Conservation (phyloP, 2,888 invertebrate genomes). For the Brachypalpus laphriformis region DNA sequence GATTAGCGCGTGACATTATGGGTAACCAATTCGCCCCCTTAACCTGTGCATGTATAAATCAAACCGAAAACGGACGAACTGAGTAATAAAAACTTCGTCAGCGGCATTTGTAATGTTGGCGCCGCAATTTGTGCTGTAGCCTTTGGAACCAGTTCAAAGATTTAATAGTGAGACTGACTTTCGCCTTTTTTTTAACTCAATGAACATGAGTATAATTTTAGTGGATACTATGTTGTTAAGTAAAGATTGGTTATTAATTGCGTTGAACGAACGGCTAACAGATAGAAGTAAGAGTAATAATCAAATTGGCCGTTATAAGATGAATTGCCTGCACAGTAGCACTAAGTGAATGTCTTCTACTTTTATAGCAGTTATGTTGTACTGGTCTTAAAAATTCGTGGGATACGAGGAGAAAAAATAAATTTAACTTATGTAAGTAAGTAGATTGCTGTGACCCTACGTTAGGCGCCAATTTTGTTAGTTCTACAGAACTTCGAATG, state of each 20-base stretch:
- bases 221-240: background rate
- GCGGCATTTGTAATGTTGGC: background rate
- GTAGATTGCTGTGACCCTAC: too few relatives aligned
- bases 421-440: too few relatives aligned
- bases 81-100: background rate
- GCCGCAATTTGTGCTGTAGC: background rate
- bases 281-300: too few relatives aligned
- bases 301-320: too few relatives aligned
- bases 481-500: too few relatives aligned
- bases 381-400: too few relatives aligned
- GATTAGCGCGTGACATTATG: slow-evolving; percentile 13
- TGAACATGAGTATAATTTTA: background rate
- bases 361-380: too few relatives aligned
- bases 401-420: too few relatives aligned
- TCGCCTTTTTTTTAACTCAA: background rate
- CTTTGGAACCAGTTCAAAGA: background rate
- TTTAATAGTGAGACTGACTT: background rate
- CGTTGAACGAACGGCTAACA: background rate
- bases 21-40: background rate
- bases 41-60: background rate
- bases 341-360: too few relatives aligned
- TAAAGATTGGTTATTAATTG: background rate
- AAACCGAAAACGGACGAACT: background rate
- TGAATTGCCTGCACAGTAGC: too few relatives aligned
- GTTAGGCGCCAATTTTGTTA: too few relatives aligned